A percentile compares a stretch with the other conserved stretches of the same genome.
Conservation (phyloP, 2,797 vertebrate species). For the Erpetoichthys calabaricus region DNA sequence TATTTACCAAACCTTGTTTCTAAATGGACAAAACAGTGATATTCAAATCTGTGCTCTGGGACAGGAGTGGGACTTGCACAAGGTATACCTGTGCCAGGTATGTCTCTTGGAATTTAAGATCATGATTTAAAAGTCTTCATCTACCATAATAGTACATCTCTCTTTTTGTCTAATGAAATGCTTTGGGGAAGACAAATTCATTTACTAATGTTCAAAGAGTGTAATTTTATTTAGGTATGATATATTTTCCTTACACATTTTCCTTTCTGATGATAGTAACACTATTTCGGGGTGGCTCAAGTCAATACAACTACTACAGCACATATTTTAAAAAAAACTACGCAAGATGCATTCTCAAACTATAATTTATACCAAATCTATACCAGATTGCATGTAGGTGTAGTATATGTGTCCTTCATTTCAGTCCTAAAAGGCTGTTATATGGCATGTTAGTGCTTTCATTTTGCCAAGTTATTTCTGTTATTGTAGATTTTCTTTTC, state of each 20-base stretch:
- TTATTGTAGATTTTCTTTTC: no score
- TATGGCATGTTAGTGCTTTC: no score
- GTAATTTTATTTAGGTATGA: constrained; percentile 35
- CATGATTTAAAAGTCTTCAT: not conserved
- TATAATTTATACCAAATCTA: no score
- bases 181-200: constrained; percentile 15
- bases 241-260: no score
- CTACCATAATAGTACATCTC: constrained; percentile 9
- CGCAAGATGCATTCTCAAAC: no score
- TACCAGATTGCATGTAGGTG: no score
- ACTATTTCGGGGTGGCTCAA: constrained; percentile 28
- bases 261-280: no score
- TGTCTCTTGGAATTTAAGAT: constrained; percentile 11
- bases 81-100: constrained; percentile 94
- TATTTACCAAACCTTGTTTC: constrained; percentile 91
- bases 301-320: constrained; percentile 25
- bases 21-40: constrained; percentile 94
- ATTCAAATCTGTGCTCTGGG: constrained; percentile 86
- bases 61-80: constrained; percentile 92
- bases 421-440: constrained; percentile 10
- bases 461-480: no score
- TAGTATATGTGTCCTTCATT: constrained; percentile 20
- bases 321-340: no score
- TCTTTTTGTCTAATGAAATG: constrained; percentile 11
- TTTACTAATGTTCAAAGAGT: constrained; percentile 25